phyloP scores from a whole-genome alignment of 1,140 invertebrate species.

The Conopomorpha cramerella region DNA sequence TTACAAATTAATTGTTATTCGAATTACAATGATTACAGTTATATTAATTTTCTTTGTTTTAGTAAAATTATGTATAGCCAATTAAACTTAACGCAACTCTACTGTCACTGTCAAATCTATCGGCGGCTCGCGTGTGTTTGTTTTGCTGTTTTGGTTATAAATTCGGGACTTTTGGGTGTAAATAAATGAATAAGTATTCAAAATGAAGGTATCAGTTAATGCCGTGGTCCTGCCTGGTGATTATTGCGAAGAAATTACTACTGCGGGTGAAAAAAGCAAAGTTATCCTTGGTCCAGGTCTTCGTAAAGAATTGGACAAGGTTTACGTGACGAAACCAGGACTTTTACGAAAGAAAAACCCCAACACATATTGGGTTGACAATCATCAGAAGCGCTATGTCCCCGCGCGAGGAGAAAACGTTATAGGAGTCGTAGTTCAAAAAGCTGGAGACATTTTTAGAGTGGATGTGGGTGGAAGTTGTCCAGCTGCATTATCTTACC shows the following conservation, averaged over 20 bases:
- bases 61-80: too few species aligned
- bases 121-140: too few species aligned
- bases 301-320: conserved; percentile 67
- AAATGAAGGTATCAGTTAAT: conserved; percentile 47
- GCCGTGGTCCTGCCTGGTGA: conserved; percentile 78
- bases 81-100: too few species aligned
- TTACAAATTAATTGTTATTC: too few species aligned
- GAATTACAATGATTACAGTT: too few species aligned
- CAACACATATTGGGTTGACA: conserved; percentile 85
- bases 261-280: conserved; percentile 57
- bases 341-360: conserved; percentile 75
- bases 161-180: too few species aligned
- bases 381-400: conserved; percentile 81
- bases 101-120: too few species aligned
- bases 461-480: conserved; percentile 88
- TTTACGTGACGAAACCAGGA: conserved; percentile 74
- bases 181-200: too few species aligned
- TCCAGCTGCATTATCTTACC: conserved; percentile 80
- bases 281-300: conserved; percentile 86
- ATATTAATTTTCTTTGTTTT: too few species aligned
- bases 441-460: conserved; percentile 78
- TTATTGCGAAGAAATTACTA: conserved; percentile 60
- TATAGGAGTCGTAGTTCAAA: conserved; percentile 82
- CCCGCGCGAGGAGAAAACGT: conserved; percentile 84
- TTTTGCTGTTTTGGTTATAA: too few species aligned